Conservation (phyloP, 2,797 vertebrate genomes). For the Melanotaenia parkinsoni region DNA sequence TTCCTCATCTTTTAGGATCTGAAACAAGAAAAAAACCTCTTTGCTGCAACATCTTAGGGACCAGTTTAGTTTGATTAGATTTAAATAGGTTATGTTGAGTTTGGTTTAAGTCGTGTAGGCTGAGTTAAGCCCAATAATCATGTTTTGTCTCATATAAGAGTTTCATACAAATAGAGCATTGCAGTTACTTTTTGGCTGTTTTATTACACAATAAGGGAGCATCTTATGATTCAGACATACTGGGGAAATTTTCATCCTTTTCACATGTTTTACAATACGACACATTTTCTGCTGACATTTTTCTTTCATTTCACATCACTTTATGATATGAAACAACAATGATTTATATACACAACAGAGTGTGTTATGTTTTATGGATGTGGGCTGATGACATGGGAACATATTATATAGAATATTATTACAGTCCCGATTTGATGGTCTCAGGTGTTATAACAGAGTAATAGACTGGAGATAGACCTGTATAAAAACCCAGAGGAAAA, state of each 20-base stretch:
- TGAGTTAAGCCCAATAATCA: neutral
- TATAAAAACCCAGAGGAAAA: neutral
- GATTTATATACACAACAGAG: neutral
- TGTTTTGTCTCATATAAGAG: neutral
- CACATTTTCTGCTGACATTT: neutral
- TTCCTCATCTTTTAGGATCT: neutral
- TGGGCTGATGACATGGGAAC: neutral
- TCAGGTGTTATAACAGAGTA: neutral
- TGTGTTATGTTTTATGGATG: neutral
- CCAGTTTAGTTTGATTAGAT: neutral
- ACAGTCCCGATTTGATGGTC: neutral
- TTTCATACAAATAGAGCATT: too few relatives aligned
- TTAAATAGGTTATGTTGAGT: neutral
- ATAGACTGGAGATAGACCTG: neutral
- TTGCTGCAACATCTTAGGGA: too few relatives aligned
- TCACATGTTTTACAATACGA: neutral
- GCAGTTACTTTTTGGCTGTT: neutral
- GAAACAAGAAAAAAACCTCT: neutral
- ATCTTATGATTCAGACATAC: neutral
- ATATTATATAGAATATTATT: neutral
- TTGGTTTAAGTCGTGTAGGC: neutral
- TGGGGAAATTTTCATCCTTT: neutral
- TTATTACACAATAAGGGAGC: neutral
- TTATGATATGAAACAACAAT: neutral
- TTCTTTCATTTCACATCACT: neutral